Evolutionary conservation across 35 echinoderm and acorn worm genomes (phyloP).

Genomic region (Heliocidaris tuberculata): DNA sequence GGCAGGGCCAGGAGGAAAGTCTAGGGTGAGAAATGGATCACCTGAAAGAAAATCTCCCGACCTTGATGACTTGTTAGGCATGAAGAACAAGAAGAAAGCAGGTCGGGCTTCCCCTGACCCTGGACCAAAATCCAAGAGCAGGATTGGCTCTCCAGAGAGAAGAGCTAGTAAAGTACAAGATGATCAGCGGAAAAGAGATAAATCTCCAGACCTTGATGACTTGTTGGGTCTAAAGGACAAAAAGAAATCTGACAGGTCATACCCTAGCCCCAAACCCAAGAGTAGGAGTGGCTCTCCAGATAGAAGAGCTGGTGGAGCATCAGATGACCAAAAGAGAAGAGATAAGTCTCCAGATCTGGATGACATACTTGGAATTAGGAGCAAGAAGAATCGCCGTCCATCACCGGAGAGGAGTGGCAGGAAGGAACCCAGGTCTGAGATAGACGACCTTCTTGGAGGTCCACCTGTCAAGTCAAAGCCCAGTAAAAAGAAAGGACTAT

Average conservation of each 20-base stretch:
- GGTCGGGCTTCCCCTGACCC: conserved; percentile 27
- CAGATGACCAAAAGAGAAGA: background rate
- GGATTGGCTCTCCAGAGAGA: conserved; percentile 36
- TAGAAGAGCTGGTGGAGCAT: conserved; percentile 11
- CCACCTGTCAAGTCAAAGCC: background rate
- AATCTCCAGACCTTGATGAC: conserved; percentile 35
- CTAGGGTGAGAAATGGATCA: conserved; percentile 19
- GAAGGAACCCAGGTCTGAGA: background rate
- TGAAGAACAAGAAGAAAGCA: conserved; percentile 44
- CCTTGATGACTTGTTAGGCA: conserved; percentile 54
- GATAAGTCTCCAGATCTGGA: conserved; percentile 34
- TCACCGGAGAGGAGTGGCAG: conserved; percentile 5
- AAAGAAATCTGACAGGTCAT: background rate
- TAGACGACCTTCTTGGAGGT: conserved; percentile 15
- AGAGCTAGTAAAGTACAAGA: background rate
- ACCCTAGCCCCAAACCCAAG: conserved; percentile 17
- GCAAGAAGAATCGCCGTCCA: conserved; percentile 8
- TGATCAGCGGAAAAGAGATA: background rate
- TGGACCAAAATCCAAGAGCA: background rate
- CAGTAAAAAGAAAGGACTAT: conserved; percentile 20
- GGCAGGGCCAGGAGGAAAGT: conserved; percentile 17
- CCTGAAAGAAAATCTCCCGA: conserved; percentile 39
- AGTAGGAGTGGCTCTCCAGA: conserved; percentile 25
- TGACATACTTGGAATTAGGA: conserved; percentile 28
- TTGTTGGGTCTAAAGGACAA: conserved; percentile 10